A percentile compares a stretch with the other conserved stretches of the same genome.
Evolutionary conservation across 2,797 vertebrate genomes (phyloP).

Genomic region (Enteromius thamalakanensis): DNA sequence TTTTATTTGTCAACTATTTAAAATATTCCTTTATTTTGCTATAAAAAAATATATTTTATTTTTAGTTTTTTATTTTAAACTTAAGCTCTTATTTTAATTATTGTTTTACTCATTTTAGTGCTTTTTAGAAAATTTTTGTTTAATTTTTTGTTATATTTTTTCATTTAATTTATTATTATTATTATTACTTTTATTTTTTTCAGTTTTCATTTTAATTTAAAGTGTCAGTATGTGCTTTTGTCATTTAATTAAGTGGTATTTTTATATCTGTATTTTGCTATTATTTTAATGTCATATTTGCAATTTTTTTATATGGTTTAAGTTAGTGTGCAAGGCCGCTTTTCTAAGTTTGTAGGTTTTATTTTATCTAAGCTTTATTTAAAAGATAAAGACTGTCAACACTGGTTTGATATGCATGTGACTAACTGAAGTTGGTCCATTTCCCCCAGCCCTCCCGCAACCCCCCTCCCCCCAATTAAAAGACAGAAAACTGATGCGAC

Average conservation of each 20-base stretch:
- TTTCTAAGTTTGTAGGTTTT: neutral
- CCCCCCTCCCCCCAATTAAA: slow-evolving; percentile 6
- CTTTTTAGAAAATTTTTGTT: too few relatives aligned
- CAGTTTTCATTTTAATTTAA: neutral
- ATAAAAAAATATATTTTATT: too few relatives aligned
- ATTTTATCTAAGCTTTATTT: neutral
- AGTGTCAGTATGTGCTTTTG: neutral
- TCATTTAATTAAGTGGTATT: neutral
- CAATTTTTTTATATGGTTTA: too few relatives aligned
- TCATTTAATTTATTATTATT: neutral
- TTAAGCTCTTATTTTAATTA: too few relatives aligned
- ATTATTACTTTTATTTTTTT: neutral
- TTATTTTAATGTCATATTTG: neutral
- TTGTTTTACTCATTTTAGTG: too few relatives aligned
- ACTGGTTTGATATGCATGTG: neutral
- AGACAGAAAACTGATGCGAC: slow-evolving; percentile 2
- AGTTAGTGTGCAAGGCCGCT: neutral
- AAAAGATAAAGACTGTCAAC: neutral
- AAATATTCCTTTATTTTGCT: too few relatives aligned
- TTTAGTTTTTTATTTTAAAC: too few relatives aligned
- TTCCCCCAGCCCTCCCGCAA: too few relatives aligned
- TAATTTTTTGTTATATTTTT: too few relatives aligned
- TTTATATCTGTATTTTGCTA: neutral
- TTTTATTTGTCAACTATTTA: too few relatives aligned
- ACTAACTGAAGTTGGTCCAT: neutral